These are phyloP conservation scores for Mirza zaza DNA, from an alignment of 2,113 vertebrate species.

Conservation along the genomic window DNA sequence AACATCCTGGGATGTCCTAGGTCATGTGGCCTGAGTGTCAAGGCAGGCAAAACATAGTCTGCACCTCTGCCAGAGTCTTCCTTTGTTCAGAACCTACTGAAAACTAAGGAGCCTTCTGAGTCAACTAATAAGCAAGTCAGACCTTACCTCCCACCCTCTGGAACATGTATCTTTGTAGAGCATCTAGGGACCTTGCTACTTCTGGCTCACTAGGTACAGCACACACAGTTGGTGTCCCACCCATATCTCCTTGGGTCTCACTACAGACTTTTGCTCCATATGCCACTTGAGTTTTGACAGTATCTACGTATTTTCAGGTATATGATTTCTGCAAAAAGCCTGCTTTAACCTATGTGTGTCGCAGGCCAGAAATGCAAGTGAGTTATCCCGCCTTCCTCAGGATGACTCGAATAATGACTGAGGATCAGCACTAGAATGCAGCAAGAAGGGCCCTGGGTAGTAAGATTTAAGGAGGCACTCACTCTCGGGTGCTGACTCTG, in stretches of 20 bases:
- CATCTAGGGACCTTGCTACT: neutral
- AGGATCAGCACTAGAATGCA: neutral
- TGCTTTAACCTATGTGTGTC: neutral
- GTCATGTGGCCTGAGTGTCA: neutral
- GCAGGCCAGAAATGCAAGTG: neutral
- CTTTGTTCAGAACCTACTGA: neutral
- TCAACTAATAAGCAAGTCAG: neutral
- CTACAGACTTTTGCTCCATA: neutral
- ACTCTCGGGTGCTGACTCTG: no score
- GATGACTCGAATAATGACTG: neutral
- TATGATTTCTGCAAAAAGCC: neutral
- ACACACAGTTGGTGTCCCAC: neutral
- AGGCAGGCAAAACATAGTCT: neutral
- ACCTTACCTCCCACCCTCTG: neutral
- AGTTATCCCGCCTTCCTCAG: neutral
- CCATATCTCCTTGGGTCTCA: neutral
- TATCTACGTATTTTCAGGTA: neutral
- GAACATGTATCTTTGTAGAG: neutral
- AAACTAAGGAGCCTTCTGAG: neutral
- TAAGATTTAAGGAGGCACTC: no score
- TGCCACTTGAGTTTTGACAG: neutral
- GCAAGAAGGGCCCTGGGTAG: neutral
- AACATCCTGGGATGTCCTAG: neutral
- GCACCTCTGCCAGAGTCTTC: no score
- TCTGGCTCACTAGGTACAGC: neutral